Percentiles rank a stretch among this genome's conserved stretches.
Evolutionary conservation across 2,797 vertebrate species (phyloP).

Genomic region (Brachyrhaphis roseni): DNA sequence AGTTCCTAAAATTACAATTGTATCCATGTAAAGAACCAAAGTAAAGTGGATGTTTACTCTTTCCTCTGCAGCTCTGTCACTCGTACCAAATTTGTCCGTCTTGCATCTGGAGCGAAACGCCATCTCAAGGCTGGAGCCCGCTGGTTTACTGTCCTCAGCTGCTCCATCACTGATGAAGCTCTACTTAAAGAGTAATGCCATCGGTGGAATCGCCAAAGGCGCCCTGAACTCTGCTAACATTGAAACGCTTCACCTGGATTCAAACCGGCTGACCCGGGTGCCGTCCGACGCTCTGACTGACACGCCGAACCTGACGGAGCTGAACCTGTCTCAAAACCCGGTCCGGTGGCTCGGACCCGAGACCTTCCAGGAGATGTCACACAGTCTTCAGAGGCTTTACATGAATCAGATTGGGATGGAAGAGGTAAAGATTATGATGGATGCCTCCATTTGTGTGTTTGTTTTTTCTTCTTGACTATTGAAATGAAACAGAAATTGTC

Average conservation of each 20-base stretch:
- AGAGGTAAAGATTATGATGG: constrained; percentile 68
- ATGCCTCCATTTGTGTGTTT: background rate
- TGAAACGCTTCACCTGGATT: constrained; percentile 85
- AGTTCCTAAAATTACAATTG: background rate
- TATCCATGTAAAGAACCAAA: background rate
- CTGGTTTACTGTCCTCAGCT: constrained; percentile 73
- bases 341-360: constrained; percentile 73
- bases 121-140: constrained; percentile 76
- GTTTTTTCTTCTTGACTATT: background rate
- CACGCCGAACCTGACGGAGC: constrained; percentile 77
- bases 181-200: constrained; percentile 83
- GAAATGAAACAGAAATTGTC: background rate
- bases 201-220: constrained; percentile 65
- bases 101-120: constrained; percentile 88
- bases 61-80: constrained; percentile 60
- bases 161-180: constrained; percentile 80
- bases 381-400: constrained; percentile 85
- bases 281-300: constrained; percentile 77
- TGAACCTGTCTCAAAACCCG: constrained; percentile 86
- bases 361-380: constrained; percentile 78
- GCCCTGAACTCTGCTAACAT: constrained; percentile 80
- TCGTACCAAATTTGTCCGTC: constrained; percentile 84
- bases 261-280: constrained; percentile 83
- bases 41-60: background rate
- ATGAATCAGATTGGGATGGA: constrained; percentile 84